A percentile compares a stretch with the other conserved stretches of the same genome.
phyloP scores from a whole-genome alignment of 1,140 invertebrate species.

The Cherax quadricarinatus region DNA sequence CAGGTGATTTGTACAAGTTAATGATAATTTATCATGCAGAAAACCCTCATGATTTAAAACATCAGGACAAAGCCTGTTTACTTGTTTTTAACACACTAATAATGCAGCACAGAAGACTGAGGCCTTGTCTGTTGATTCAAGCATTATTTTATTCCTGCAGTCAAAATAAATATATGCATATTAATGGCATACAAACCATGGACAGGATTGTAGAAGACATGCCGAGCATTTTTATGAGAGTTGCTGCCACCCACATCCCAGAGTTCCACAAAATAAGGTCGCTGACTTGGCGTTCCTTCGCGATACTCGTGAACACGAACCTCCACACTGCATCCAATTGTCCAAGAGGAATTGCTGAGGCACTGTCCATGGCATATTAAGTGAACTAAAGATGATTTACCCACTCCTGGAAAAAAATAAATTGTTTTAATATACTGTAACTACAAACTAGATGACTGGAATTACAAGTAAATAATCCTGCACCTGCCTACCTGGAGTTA shows the following conservation, averaged over 20 bases:
- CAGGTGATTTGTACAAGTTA: too few relatives aligned
- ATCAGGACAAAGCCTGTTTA: too few relatives aligned
- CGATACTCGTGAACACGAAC: slow-evolving; percentile 97
- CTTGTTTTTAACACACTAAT: too few relatives aligned
- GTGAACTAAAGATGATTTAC: slow-evolving; percentile 95
- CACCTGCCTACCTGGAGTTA: too few relatives aligned
- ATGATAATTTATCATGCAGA: too few relatives aligned
- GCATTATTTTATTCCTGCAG: too few relatives aligned
- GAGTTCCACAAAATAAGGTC: slow-evolving; percentile 94
- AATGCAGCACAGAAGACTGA: too few relatives aligned
- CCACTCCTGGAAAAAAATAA: slow-evolving; percentile 80
- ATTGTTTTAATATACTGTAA: not conserved
- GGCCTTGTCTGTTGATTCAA: too few relatives aligned
- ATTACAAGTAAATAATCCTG: too few relatives aligned
- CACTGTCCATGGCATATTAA: slow-evolving; percentile 92
- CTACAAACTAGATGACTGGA: too few relatives aligned
- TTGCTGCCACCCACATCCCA: slow-evolving; percentile 97
- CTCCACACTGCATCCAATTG: slow-evolving; percentile 95
- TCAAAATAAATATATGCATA: too few relatives aligned
- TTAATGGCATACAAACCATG: slow-evolving; percentile 82
- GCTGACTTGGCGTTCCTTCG: slow-evolving; percentile 92
- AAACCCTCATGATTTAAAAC: too few relatives aligned
- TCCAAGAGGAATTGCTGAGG: slow-evolving; percentile 91
- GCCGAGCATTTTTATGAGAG: slow-evolving; percentile 92
- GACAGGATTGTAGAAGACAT: slow-evolving; percentile 94